Base-by-base conservation (phyloP, 2,797 vertebrate genomes). In the Acanthiza pusilla region DNA sequence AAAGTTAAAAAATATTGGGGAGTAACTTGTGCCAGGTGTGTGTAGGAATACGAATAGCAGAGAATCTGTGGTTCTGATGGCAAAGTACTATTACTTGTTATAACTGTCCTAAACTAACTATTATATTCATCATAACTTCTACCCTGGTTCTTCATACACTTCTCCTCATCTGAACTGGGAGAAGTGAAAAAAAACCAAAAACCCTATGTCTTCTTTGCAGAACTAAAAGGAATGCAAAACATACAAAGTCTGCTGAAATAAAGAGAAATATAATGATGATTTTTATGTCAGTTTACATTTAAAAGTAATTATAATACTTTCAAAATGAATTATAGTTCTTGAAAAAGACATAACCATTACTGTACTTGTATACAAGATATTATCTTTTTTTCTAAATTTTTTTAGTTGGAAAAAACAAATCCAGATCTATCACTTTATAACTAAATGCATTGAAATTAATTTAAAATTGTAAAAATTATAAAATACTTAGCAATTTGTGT, bases 171-270 rank as follows among this genome's bases (percentile, higher is more conserved):
- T 85, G 40, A 81, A 58, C 19, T 23, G 4, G 10, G 12, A 78
- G 23, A 42, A 78, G 7, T 29, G 7, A 32, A 50, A 76, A 61
- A 68, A 45, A 38, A 0, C 0, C 2, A 27, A 45, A 38, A 85
- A 32, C 0, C 0, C 1, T 5, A 75, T 32, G 3, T 8, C 15
- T 63, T 73, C 34, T 48, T 14, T 45, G 6, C 8, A 68, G 38
- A 75, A 84, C 38, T 71, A 54, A 70, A 82, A 80, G 10, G 48
- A 70, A 54, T 5, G 9, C 3, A 38, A 71, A 81, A 43, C 2
- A 1, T 29, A 68, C 16, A 8, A 81, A 63, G 18, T 34, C 3
- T 2, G 34, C 9, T 17, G 16, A 65, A 72, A 58, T 72, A 55
- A 77, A 47, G 4, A 13, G 7, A 77, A 95, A 45, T 11, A 43